Conservation (phyloP, 2,113 vertebrate species). For the Garra rufa region DNA sequence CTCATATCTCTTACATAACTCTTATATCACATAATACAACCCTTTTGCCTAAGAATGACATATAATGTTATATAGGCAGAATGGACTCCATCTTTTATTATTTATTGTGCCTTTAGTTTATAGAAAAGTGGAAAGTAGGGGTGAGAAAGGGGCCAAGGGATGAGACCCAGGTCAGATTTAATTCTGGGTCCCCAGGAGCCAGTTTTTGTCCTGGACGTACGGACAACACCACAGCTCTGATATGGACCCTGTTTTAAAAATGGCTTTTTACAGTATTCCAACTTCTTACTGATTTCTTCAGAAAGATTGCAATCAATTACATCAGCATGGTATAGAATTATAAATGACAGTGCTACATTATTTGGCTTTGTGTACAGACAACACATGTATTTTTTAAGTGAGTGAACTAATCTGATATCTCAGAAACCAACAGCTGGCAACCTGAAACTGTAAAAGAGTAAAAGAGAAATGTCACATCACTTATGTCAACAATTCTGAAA, state of each 20-base stretch:
- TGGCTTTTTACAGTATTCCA: not conserved
- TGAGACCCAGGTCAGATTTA: not conserved
- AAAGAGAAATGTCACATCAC: not conserved
- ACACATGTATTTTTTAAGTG: not conserved
- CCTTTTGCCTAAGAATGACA: not conserved
- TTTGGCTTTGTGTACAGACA: not conserved
- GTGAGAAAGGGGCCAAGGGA: not conserved
- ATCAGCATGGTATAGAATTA: not conserved
- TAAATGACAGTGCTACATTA: not conserved
- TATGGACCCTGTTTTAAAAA: not conserved
- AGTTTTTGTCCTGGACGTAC: not conserved
- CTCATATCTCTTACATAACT: not conserved
- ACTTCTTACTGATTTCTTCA: not conserved
- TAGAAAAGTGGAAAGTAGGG: not conserved
- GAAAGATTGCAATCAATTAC: not conserved
- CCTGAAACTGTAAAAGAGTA: not conserved
- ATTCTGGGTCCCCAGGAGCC: not conserved
- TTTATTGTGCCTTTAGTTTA: not conserved
- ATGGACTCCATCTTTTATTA: not conserved
- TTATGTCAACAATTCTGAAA: not conserved
- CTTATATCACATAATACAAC: not conserved
- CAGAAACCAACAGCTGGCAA: not conserved
- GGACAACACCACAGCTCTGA: not conserved
- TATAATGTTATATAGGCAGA: not conserved
- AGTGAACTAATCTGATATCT: constrained; percentile 4